phyloP scores from a whole-genome alignment of 2,113 vertebrate genomes.

The Ciconia stormi region DNA sequence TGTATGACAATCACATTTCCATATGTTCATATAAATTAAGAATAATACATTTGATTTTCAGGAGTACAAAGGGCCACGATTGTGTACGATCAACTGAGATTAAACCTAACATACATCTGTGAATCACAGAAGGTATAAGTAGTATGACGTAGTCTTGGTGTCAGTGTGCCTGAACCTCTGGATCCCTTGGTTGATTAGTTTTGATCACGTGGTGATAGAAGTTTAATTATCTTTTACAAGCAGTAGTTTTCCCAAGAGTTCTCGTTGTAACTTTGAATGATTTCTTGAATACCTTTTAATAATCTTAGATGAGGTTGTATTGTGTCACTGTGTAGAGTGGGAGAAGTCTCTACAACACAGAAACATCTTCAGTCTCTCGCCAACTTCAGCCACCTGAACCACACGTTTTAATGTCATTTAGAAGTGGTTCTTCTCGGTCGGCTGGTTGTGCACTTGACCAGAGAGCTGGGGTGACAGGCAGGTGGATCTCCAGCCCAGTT shows the following conservation, averaged over 20 bases:
- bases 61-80: background rate
- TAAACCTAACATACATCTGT: background rate
- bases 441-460: background rate
- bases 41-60: slow-evolving; percentile 3
- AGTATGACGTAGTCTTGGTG: background rate
- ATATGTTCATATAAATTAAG: background rate
- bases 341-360: background rate
- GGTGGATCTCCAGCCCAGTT: background rate
- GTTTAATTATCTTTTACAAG: slow-evolving; percentile 31
- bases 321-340: background rate
- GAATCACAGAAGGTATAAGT: background rate
- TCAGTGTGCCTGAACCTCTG: background rate
- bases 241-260: slow-evolving; percentile 30
- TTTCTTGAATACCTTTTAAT: background rate
- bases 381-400: background rate
- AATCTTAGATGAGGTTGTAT: background rate
- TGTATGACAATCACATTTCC: slow-evolving; percentile 19
- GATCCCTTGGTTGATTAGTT: background rate
- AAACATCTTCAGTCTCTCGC: fast-evolving
- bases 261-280: background rate
- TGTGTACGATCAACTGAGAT: background rate
- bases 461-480: background rate
- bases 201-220: background rate
- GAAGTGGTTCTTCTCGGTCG: background rate
- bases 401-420: fast-evolving